Percentiles rank a stretch among this genome's conserved stretches.
Conservation (phyloP, 2,113 vertebrate species). For the Tachuris rubrigastra region DNA sequence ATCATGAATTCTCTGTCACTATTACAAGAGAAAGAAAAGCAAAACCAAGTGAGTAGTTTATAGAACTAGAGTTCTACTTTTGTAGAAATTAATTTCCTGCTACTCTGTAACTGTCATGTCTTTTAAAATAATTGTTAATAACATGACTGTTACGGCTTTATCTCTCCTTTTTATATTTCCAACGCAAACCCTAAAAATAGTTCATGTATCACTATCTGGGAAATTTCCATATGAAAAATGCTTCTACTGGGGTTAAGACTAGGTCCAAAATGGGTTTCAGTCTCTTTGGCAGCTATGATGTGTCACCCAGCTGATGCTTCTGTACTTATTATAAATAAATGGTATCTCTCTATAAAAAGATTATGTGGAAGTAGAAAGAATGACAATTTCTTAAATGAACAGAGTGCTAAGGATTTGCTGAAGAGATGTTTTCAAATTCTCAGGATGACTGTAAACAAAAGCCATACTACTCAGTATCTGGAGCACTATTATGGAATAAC, state of each 20-base stretch:
- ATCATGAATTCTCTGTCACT: constrained; percentile 76
- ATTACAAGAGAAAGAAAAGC: not conserved
- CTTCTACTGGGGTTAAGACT: not conserved
- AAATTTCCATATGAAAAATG: not conserved
- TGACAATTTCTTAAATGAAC: not conserved
- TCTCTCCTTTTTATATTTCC: not conserved
- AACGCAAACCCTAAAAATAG: not conserved
- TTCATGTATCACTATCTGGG: not conserved
- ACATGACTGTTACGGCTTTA: not conserved
- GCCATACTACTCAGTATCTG: not conserved
- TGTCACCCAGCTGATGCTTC: not conserved
- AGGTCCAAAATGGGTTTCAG: not conserved
- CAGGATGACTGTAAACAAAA: not conserved
- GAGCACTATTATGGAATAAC: not conserved
- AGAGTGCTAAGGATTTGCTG: not conserved
- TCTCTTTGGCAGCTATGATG: not conserved
- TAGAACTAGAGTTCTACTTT: not conserved
- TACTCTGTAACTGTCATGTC: not conserved
- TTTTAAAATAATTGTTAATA: not conserved
- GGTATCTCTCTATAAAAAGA: not conserved
- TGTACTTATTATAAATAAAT: not conserved
- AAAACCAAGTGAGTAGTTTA: not conserved
- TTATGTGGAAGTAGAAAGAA: not conserved
- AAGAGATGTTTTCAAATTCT: not conserved
- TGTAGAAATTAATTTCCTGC: not conserved